A percentile compares a stretch with the other conserved stretches of the same genome.
These are phyloP conservation scores for Ctenopoma multispine DNA, from an alignment of 2,797 vertebrate genomes.

Conservation along the genomic window DNA sequence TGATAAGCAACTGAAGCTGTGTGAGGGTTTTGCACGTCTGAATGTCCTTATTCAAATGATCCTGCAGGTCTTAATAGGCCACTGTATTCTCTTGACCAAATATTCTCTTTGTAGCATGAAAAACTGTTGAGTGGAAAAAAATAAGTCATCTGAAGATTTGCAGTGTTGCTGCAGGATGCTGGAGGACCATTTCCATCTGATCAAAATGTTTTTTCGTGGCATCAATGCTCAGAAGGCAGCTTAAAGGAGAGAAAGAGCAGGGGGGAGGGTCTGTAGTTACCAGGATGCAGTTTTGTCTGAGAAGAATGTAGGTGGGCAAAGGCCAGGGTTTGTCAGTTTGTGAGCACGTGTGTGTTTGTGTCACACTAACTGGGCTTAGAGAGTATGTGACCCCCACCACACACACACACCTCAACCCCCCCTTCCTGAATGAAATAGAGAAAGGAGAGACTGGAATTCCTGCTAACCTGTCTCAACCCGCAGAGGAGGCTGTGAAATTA, in stretches of 20 bases:
- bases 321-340: slow-evolving; percentile 24
- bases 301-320: slow-evolving; percentile 68
- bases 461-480: slow-evolving; percentile 82
- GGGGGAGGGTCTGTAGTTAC: slow-evolving; percentile 37
- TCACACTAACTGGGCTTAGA: neutral
- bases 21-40: too few relatives aligned
- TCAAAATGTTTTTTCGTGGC: neutral
- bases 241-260: too few relatives aligned
- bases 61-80: too few relatives aligned
- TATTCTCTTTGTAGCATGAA: too few relatives aligned
- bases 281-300: slow-evolving; percentile 55
- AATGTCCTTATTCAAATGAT: too few relatives aligned
- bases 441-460: slow-evolving; percentile 78
- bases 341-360: slow-evolving; percentile 38
- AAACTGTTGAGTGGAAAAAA: too few relatives aligned
- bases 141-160: too few relatives aligned
- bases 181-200: too few relatives aligned
- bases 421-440: slow-evolving; percentile 49
- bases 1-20: too few relatives aligned
- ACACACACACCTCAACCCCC: slow-evolving; percentile 8
- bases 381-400: slow-evolving; percentile 26
- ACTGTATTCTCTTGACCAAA: too few relatives aligned
- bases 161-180: too few relatives aligned
- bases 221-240: neutral
- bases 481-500: slow-evolving; percentile 59